A percentile compares a stretch with the other conserved stretches of the same genome.
Conservation (phyloP, 2,797 vertebrate genomes). For the Cyprinella venusta region DNA sequence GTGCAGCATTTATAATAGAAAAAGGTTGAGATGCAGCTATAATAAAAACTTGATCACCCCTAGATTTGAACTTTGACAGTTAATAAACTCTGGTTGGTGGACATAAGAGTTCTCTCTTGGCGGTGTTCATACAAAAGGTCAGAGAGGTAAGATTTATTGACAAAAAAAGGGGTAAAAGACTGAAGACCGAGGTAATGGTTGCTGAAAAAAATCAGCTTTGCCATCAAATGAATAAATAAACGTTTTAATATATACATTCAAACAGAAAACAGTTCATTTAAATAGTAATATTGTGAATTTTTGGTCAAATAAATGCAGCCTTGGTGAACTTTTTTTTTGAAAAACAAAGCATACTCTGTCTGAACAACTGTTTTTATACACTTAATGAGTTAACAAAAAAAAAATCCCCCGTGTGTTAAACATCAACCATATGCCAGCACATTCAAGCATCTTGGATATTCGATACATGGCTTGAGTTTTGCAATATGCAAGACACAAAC, state of each 20-base stretch:
- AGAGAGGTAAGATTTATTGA: no score
- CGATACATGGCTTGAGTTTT: constrained; percentile 21
- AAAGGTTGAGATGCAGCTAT: background rate
- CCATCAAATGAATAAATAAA: background rate
- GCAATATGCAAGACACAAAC: constrained; percentile 53
- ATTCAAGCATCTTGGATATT: constrained; percentile 1
- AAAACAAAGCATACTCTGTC: background rate
- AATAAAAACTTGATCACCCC: no score
- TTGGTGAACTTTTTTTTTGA: background rate
- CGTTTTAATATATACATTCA: background rate
- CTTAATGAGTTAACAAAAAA: background rate
- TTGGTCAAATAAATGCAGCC: background rate
- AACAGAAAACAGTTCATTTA: background rate
- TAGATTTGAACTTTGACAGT: background rate
- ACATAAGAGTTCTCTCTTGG: no score
- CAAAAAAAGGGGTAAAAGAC: no score
- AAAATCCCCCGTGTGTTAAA: background rate
- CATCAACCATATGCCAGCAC: background rate
- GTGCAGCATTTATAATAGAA: background rate
- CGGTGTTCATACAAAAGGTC: no score
- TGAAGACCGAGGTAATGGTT: background rate
- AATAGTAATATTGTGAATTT: background rate
- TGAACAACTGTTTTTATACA: background rate
- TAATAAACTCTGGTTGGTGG: no score
- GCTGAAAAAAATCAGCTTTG: background rate